Base-by-base conservation (phyloP, 64 coral and sea anemone genomes). In the Stylophora pistillata region DNA sequence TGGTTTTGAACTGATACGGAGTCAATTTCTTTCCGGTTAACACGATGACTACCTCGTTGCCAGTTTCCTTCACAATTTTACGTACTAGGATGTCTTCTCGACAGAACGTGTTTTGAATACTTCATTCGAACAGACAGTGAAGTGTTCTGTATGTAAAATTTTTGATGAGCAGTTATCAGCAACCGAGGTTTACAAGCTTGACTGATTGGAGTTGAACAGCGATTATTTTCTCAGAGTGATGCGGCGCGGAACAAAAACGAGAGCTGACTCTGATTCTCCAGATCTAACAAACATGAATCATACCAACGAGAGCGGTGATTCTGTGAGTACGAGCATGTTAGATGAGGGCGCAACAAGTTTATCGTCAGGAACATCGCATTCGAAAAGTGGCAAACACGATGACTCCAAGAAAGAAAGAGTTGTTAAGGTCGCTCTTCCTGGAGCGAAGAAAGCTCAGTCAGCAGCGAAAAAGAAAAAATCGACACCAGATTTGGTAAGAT, bases 391-490 rank as follows among this genome's bases (percentile, higher is more conserved):
- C 11, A 77, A 77, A 55, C 74, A 77, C 21, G 74, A 77, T 53
- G 74, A 77, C 74, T 77, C 74, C 34, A 77, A 66, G 30, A 82
- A 66, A 21, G 79, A 82, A 52, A 82, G 62, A 65, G 62, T 59
- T 26, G 79, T 82, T 28, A 82, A 82, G 25, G 79, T 82, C 13
- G 60, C 79, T 0, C 79, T 82, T 6, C 79, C 79, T 33, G 79
- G 79, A 20, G 79, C 60, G 17, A 82, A 66, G 59, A 96, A 93
- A 93, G 74, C 81, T 72, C 92, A 96, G 34, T 91, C 94, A 47
- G 91, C 94, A 17, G 87, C 85, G 15, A 96, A 96, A 69, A 90
- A 90, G 86, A 96, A 96, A 87, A 87, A 91, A 58, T 79, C 94
- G 31, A 93, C 91, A 14, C 91, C 94, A 86, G 94, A 96, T 74